These are phyloP conservation scores for Brachyistius frenatus DNA, from an alignment of 2,113 vertebrate genomes.

Conservation along the genomic window DNA sequence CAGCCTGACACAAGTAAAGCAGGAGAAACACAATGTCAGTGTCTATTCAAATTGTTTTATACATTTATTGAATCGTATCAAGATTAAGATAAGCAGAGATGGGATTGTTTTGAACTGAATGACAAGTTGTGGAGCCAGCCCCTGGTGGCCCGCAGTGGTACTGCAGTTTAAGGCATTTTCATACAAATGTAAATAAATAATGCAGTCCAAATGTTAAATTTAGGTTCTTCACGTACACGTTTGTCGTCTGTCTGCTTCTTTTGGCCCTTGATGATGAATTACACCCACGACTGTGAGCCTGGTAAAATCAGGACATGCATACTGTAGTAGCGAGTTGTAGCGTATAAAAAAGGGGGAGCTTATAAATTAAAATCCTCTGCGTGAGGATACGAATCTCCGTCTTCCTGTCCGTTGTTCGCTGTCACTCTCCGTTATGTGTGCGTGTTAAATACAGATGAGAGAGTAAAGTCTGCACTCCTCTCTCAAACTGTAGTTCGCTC, in stretches of 20 bases:
- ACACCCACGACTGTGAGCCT: constrained; percentile 18
- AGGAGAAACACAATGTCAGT: too few relatives aligned
- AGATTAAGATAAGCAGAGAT: too few relatives aligned
- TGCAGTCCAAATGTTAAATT: neutral
- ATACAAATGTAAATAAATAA: neutral
- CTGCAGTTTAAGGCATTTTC: too few relatives aligned
- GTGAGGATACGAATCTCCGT: constrained; percentile 11
- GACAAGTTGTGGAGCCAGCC: too few relatives aligned
- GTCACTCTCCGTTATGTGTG: constrained; percentile 6
- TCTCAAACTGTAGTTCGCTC: constrained; percentile 61
- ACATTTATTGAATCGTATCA: too few relatives aligned
- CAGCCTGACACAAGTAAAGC: too few relatives aligned
- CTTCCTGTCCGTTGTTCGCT: constrained; percentile 4
- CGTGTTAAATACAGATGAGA: constrained; percentile 35
- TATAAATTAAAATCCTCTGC: constrained; percentile 40
- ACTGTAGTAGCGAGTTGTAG: constrained; percentile 1
- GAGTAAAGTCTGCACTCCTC: constrained; percentile 33
- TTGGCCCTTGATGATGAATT: neutral
- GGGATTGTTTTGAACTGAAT: too few relatives aligned
- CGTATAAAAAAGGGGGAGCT: neutral
- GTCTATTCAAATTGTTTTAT: too few relatives aligned
- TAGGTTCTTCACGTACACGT: neutral
- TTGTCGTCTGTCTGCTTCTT: neutral
- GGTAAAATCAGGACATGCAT: constrained; percentile 20
- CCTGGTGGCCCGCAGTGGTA: too few relatives aligned